Conservation (phyloP, 23 tunicate species). For the Ascidia mentula region DNA sequence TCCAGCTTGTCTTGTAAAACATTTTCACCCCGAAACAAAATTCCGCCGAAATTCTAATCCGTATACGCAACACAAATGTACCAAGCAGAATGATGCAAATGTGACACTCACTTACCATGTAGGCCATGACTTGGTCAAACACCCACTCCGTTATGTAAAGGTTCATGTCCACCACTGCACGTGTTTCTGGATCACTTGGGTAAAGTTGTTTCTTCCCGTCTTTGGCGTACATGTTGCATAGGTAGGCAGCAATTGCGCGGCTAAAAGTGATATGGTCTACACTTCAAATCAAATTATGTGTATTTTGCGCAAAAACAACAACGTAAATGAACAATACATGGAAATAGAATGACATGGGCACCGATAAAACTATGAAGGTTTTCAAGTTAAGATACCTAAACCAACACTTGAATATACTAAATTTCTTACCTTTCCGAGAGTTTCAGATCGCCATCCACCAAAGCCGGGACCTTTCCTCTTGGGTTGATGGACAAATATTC, state of each 20-base stretch:
- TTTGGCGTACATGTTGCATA: constrained; percentile 35
- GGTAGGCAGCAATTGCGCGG: constrained; percentile 36
- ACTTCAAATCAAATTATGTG: too few relatives aligned
- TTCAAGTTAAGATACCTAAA: too few relatives aligned
- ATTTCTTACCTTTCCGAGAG: constrained; percentile 19
- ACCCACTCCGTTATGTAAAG: constrained; percentile 9
- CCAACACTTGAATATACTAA: neutral
- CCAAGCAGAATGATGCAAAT: neutral
- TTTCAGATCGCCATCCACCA: constrained; percentile 11
- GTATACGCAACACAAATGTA: neutral
- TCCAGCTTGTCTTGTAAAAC: neutral
- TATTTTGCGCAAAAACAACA: too few relatives aligned
- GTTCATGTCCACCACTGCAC: constrained; percentile 11
- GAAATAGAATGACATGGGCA: too few relatives aligned
- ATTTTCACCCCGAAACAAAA: neutral
- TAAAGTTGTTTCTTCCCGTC: constrained; percentile 18
- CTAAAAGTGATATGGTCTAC: too few relatives aligned
- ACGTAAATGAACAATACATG: too few relatives aligned
- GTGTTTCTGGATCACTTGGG: constrained; percentile 2
- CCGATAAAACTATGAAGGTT: too few relatives aligned
- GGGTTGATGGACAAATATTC: constrained; percentile 32
- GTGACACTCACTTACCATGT: constrained; percentile 8
- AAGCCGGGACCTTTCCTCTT: constrained; percentile 36
- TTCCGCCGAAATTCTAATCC: constrained; percentile 4
- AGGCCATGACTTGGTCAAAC: neutral